These are phyloP conservation scores for Varroa destructor DNA, from an alignment of 1,140 invertebrate species.

Conservation along the genomic window DNA sequence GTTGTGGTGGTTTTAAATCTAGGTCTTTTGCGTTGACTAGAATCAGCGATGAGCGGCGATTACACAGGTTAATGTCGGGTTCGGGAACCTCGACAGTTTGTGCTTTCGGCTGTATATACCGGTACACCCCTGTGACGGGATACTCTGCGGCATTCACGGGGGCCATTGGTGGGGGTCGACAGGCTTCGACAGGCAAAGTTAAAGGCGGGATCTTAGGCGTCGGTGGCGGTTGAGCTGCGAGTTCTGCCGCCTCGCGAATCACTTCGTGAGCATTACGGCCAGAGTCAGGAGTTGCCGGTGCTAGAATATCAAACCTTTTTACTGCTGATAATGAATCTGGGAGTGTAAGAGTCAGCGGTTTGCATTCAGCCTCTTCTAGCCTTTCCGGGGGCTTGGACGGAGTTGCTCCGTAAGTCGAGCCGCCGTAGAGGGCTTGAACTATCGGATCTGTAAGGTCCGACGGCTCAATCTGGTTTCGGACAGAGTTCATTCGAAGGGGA, in stretches of 20 bases:
- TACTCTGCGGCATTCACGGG: too few relatives aligned
- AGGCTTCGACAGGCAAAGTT: neutral
- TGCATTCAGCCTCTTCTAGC: too few relatives aligned
- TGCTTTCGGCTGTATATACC: neutral
- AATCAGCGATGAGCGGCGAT: constrained; percentile 16
- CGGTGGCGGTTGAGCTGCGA: neutral
- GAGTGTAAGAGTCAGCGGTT: too few relatives aligned
- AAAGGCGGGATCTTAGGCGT: neutral
- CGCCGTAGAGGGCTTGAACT: too few relatives aligned
- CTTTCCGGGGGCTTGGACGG: too few relatives aligned
- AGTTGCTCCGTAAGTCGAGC: too few relatives aligned
- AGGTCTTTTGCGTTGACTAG: constrained; percentile 13
- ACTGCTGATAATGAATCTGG: neutral
- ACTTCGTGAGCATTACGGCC: neutral
- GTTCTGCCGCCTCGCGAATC: constrained; percentile 7
- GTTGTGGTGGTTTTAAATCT: neutral
- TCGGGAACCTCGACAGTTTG: neutral
- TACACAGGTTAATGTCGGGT: constrained; percentile 20
- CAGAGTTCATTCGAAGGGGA: neutral
- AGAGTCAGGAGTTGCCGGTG: neutral
- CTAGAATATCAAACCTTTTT: constrained; percentile 12
- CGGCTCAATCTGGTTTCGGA: neutral
- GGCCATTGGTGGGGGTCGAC: neutral
- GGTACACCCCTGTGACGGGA: neutral
- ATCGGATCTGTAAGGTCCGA: too few relatives aligned